Conservation (phyloP, 2,797 vertebrate genomes). For the Myotis planiceps region DNA sequence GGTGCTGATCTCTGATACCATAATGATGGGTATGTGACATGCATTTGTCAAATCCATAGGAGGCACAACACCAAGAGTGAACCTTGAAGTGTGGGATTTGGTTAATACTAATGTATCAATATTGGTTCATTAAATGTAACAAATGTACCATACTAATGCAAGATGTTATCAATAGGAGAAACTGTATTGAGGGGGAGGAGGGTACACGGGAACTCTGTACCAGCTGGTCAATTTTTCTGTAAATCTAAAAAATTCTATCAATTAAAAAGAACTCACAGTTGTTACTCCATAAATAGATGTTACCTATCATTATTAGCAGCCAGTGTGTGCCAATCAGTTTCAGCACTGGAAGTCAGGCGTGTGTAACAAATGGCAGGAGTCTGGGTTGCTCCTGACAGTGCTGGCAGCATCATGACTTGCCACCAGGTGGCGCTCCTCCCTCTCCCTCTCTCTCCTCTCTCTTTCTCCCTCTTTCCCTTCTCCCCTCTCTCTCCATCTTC, state of each 20-base stretch:
- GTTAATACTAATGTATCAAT: not conserved
- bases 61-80: not conserved
- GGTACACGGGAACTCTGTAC: not conserved
- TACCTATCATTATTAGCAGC: not conserved
- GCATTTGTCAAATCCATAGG: too few relatives aligned
- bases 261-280: not conserved
- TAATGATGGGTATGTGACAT: not conserved
- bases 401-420: not conserved
- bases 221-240: not conserved
- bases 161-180: not conserved
- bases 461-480: not conserved
- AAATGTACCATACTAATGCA: not conserved
- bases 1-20: too few relatives aligned
- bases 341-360: not conserved
- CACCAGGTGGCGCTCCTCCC: not conserved
- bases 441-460: not conserved
- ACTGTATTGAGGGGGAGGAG: too few relatives aligned
- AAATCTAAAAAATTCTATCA: too few relatives aligned
- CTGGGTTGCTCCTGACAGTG: rapidly evolving
- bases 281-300: not conserved
- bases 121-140: not conserved
- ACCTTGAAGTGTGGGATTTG: not conserved
- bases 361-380: rapidly evolving
- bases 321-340: rapidly evolving
- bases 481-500: not conserved